Base-by-base conservation (phyloP, 1,140 invertebrate species). In the Pygmarrhopalites habei region DNA sequence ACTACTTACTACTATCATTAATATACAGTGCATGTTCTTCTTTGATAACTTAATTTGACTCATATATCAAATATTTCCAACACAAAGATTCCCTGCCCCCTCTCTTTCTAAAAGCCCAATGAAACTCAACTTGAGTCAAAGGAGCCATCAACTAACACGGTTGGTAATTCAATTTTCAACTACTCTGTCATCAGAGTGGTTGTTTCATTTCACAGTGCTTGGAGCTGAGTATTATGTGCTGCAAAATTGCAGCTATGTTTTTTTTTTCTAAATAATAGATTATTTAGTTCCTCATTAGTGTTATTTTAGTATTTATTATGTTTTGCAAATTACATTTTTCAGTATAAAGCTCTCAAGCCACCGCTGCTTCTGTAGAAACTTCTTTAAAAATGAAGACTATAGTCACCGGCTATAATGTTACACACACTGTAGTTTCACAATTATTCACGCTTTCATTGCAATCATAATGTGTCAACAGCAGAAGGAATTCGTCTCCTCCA, bases 71-170 rank as follows among this genome's bases (percentile, higher is more conserved):
- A 44, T 49, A 53, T 53, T 59, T 23, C 32, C 29, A 59, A 59
- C 39, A 49, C 43, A 41, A 63, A 55, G 46, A 28, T 62, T 62
- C 63, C 60, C 51, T 35, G 56, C 41, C 60, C 51, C 39, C 58
- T 53, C 60, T 52, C 52, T 59, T 62, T 61, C 58, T 61, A 62
- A 60, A 68, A 68, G 67, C 67, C 65, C 65, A 62, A 55, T 57
- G 53, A 56, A 56, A 57, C 68, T 70, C 59, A 67, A 61, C 62
- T 7, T 35, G 32, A 35, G 32, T 15, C 69, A 71, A 64, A 71
- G 69, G 64, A 66, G 69, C 62, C 68, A 60, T 61, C 69, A 71
- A 49, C 66, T 71, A 15, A 71, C 69, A 57, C 69, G 69, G 69
- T 71, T 68, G 68, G 32, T 19, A 47, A 46, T 43, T 39, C 51